Evolutionary conservation across 1,140 invertebrate species (phyloP).

Genomic region (silkworm (Bombyx mori)): ASM3026992v2 NC_085114.1:2240001-2240500

Average conservation of each 20-base stretch:
- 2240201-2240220: too few species aligned
- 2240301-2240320: slow-evolving; percentile 38
- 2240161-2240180: too few species aligned
- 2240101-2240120: too few species aligned
- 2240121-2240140: too few species aligned
- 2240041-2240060: too few species aligned
- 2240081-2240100: too few species aligned
- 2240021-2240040: too few species aligned
- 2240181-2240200: too few species aligned
- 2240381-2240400: slow-evolving; percentile 35
- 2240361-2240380: slow-evolving; percentile 37
- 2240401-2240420: slow-evolving; percentile 45
- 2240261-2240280: slow-evolving; percentile 1
- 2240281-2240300: neutral
- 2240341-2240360: slow-evolving; percentile 37
- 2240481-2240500: slow-evolving; percentile 38
- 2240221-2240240: too few species aligned
- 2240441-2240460: slow-evolving; percentile 25
- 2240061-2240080: too few species aligned
- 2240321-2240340: slow-evolving; percentile 2
- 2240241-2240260: neutral
- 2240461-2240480: slow-evolving; percentile 42
- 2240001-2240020: too few species aligned
- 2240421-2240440: slow-evolving; percentile 36
- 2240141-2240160: too few species aligned